Conservation (phyloP, 2,797 vertebrate species). For the Squalus acanthias region DNA sequence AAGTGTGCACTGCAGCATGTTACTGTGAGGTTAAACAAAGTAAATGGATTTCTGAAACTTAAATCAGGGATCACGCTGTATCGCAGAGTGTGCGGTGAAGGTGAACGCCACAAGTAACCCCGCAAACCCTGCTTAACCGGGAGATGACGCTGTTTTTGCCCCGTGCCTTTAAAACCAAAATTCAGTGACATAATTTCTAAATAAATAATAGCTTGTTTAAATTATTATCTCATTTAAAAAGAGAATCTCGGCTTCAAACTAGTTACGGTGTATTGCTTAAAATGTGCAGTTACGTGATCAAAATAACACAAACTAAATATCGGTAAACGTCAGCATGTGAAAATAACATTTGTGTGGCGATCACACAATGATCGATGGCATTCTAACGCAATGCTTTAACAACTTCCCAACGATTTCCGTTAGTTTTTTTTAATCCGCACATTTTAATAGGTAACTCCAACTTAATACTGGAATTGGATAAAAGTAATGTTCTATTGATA, state of each 20-base stretch:
- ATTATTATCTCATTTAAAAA: neutral
- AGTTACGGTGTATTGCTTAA: neutral
- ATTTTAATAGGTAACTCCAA: neutral
- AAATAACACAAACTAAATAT: neutral
- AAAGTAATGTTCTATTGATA: neutral
- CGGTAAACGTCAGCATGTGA: neutral
- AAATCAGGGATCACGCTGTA: neutral
- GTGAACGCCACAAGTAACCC: neutral
- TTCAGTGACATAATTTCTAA: neutral
- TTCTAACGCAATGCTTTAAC: neutral
- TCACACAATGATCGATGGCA: neutral
- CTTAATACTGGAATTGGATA: too few relatives aligned
- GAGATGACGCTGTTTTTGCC: neutral
- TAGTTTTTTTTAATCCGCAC: neutral
- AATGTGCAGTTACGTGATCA: too few relatives aligned
- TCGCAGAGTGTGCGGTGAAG: neutral
- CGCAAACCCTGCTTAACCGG: neutral
- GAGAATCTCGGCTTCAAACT: neutral
- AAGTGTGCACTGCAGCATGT: neutral
- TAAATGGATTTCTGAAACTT: neutral
- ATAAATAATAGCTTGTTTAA: neutral
- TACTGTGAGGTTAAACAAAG: neutral
- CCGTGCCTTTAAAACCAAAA: neutral
- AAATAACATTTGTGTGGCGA: neutral
- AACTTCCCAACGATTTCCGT: neutral